Conservation (phyloP, 2,113 vertebrate genomes). For the Hystrix brachyura region DNA sequence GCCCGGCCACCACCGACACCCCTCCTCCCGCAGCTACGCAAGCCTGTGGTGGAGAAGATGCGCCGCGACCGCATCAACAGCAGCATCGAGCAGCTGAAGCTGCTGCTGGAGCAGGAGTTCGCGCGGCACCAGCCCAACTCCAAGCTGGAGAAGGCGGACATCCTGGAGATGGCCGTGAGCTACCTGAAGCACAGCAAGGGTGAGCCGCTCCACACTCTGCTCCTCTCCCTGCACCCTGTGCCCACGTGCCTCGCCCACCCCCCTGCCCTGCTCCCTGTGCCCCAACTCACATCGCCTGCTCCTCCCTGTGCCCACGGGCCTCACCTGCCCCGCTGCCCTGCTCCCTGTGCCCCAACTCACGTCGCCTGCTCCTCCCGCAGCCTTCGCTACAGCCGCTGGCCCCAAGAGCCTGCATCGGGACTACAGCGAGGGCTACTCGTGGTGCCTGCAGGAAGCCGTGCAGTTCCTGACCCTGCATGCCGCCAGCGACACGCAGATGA, state of each 20-base stretch:
- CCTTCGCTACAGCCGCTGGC: slow-evolving; percentile 72
- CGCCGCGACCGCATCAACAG: slow-evolving; percentile 93
- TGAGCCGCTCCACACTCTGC: slow-evolving; percentile 61
- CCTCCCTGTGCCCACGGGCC: not conserved
- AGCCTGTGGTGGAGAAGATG: slow-evolving; percentile 92
- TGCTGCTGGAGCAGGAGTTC: slow-evolving; percentile 93
- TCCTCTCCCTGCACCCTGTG: accelerated
- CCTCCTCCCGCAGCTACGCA: slow-evolving; percentile 88
- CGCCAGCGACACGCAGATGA: slow-evolving; percentile 79
- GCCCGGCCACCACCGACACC: not conserved
- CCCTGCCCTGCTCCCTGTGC: not conserved
- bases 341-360: too few relatives aligned
- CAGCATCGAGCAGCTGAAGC: slow-evolving; percentile 93
- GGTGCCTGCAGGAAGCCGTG: slow-evolving; percentile 88
- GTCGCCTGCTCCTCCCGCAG: not conserved
- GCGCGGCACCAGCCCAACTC: slow-evolving; percentile 91
- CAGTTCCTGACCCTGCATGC: slow-evolving; percentile 87
- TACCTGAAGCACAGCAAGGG: slow-evolving; percentile 91
- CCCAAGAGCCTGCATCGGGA: slow-evolving; percentile 81
- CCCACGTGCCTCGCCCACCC: not conserved
- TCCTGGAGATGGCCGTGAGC: slow-evolving; percentile 94
- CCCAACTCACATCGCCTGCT: too few relatives aligned
- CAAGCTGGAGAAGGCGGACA: slow-evolving; percentile 94
- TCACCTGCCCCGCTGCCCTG: not conserved
- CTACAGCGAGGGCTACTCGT: slow-evolving; percentile 87